Base-by-base conservation (phyloP, 2,888 invertebrate species). In the Nephrotoma appendiculata region DNA sequence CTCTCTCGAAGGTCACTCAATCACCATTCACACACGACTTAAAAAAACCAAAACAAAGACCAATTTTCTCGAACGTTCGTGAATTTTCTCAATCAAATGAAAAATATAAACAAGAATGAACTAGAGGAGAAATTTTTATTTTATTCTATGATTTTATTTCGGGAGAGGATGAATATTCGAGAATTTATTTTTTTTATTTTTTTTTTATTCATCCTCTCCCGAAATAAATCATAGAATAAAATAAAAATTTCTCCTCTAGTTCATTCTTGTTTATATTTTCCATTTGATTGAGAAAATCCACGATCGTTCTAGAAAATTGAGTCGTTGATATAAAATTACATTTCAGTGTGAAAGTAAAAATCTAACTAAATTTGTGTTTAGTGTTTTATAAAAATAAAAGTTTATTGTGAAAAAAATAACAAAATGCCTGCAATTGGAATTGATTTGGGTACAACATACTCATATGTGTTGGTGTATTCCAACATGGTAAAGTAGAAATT, bases 361-460 rank as follows among this genome's bases (percentile, higher is more conserved):
- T 3, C 31, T 19, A 7, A 7, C 7, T 71, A 71, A 71, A 31
- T 71, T 71, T 71, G 19, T 71, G 57, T 57, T 31, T 52, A 71
- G 31, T 71, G 7, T 57, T 19, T 52, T 52, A 31, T 31, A 31
- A 31, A 31, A 52, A 52, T 52, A 19, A 71, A 71, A 52, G 83
- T 83, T 41, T 31, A 19, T 44, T 44, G 85, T 85, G 85, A n/a
- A 19, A 12, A 71, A 3, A 15, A n/a, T 71, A 71, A 71, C 2
- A 85, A 85, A 85, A 85, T 85, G 85, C 85, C 85, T 44, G 85
- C 85, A 44, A 85, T 98, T 91, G 98, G 98, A 94, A 98, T 98
- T 92, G 98, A 98, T 94, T 94, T 98, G 92, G 98, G 98, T 89
- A 98, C 98, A 89, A 98, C 98, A 88, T 98, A 98, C 92, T 98